phyloP scores from a whole-genome alignment of 2,797 vertebrate genomes.

The Karalla daura region DNA sequence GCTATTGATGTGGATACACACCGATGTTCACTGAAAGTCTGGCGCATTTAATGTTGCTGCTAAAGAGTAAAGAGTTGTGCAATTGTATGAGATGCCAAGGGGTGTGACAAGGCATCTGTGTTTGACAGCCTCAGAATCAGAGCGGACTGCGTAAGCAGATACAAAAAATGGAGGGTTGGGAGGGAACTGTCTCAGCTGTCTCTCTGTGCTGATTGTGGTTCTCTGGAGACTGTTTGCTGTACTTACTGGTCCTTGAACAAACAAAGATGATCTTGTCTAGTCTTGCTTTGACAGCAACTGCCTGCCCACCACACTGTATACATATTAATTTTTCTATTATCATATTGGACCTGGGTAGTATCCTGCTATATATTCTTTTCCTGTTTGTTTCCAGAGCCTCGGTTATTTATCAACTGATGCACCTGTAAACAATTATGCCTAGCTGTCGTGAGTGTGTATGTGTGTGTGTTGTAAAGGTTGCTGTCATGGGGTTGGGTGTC shows the following conservation, averaged over 20 bases:
- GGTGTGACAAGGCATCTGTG: no score
- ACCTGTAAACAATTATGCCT: slow-evolving; percentile 24
- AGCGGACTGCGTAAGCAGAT: not conserved
- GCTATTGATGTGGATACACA: no score
- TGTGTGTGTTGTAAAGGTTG: slow-evolving; percentile 16
- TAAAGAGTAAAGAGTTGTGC: no score
- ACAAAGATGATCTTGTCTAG: slow-evolving; percentile 16
- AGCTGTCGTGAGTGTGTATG: not conserved
- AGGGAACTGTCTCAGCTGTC: slow-evolving; percentile 3
- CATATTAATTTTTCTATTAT: slow-evolving; percentile 7
- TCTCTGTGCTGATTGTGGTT: not conserved
- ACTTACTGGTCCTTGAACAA: slow-evolving; percentile 22
- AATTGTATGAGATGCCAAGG: no score
- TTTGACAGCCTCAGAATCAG: no score
- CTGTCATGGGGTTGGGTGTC: slow-evolving; percentile 5
- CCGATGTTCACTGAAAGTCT: no score
- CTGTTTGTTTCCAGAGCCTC: not conserved
- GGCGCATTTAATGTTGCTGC: no score
- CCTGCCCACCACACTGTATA: not conserved
- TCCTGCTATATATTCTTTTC: not conserved
- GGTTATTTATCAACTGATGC: no score
- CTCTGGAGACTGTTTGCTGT: not conserved
- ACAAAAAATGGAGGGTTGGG: not conserved
- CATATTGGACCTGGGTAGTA: not conserved
- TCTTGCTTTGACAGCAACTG: slow-evolving; percentile 12